These are phyloP conservation scores for Anthoptus insignis DNA, from an alignment of 2,888 invertebrate genomes.

Conservation along the genomic window DNA sequence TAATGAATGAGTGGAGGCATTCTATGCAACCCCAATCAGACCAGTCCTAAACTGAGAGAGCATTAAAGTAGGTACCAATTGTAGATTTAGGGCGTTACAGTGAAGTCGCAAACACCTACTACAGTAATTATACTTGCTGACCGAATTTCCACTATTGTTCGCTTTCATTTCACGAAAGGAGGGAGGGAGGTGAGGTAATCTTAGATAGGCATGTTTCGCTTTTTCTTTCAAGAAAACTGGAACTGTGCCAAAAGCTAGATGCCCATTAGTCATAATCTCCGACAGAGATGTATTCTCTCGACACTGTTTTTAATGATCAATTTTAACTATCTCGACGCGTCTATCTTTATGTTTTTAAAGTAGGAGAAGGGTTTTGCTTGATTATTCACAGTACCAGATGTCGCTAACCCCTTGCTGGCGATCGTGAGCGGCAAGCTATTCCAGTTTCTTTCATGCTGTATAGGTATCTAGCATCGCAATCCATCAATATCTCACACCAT, in stretches of 20 bases:
- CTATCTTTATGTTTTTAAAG: neutral
- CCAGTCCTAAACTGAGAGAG: too few relatives aligned
- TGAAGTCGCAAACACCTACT: neutral
- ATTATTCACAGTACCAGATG: too few relatives aligned
- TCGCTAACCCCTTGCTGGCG: too few relatives aligned
- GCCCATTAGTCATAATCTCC: conserved; percentile 29
- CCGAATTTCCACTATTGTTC: conserved; percentile 25
- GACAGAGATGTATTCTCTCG: conserved; percentile 10
- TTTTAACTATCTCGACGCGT: neutral
- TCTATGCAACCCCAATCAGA: too few relatives aligned
- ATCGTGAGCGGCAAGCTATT: too few relatives aligned
- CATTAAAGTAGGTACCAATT: neutral
- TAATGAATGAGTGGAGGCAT: too few relatives aligned
- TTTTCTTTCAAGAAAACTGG: conserved; percentile 27
- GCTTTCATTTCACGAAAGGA: neutral
- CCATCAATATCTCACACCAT: too few relatives aligned
- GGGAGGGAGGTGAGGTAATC: conserved; percentile 28
- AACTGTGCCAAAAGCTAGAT: conserved; percentile 18
- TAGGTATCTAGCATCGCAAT: too few relatives aligned
- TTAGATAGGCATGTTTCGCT: conserved; percentile 35
- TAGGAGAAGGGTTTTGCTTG: too few relatives aligned
- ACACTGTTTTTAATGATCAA: conserved; percentile 3
- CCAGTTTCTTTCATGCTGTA: too few relatives aligned
- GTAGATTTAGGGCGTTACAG: neutral
- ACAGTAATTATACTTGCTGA: conserved; percentile 18